phyloP scores from a whole-genome alignment of 2,888 invertebrate genomes.

The Meandrusa payeni region DNA sequence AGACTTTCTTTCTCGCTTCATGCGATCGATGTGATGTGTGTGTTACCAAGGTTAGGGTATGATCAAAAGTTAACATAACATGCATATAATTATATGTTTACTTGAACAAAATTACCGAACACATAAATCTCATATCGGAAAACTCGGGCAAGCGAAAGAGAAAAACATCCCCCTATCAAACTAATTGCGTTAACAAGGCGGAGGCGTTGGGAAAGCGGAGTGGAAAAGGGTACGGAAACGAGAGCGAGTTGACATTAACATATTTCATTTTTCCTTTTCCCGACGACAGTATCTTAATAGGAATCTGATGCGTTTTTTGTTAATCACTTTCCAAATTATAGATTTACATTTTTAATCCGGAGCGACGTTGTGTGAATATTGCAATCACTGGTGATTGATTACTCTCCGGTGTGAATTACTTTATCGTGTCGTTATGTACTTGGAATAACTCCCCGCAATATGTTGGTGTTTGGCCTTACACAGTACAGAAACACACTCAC shows the following conservation, averaged over 20 bases:
- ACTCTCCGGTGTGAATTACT: not conserved
- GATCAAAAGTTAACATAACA: too few species aligned
- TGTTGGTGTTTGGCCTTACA: too few species aligned
- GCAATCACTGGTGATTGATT: constrained; percentile 3
- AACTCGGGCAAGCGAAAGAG: constrained; percentile 1
- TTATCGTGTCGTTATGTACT: too few species aligned
- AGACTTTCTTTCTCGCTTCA: too few species aligned
- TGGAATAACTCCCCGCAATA: too few species aligned
- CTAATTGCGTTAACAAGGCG: constrained; percentile 21
- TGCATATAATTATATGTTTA: not conserved
- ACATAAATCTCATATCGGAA: constrained; percentile 9
- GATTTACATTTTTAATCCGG: too few species aligned
- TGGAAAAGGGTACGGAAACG: constrained; percentile 17
- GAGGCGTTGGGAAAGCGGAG: constrained; percentile 6
- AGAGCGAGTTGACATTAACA: constrained; percentile 18
- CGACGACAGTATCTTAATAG: constrained; percentile 24
- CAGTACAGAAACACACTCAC: too few species aligned
- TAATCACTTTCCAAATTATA: constrained; percentile 19
- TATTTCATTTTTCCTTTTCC: constrained; percentile 20
- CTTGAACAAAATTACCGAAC: not conserved
- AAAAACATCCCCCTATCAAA: constrained; percentile 16
- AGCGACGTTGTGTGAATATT: not conserved
- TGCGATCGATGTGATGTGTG: too few species aligned
- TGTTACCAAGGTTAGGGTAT: too few species aligned
- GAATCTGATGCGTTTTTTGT: constrained; percentile 18